Base-by-base conservation (phyloP, 2,113 vertebrate species). In the Esox niger region DNA sequence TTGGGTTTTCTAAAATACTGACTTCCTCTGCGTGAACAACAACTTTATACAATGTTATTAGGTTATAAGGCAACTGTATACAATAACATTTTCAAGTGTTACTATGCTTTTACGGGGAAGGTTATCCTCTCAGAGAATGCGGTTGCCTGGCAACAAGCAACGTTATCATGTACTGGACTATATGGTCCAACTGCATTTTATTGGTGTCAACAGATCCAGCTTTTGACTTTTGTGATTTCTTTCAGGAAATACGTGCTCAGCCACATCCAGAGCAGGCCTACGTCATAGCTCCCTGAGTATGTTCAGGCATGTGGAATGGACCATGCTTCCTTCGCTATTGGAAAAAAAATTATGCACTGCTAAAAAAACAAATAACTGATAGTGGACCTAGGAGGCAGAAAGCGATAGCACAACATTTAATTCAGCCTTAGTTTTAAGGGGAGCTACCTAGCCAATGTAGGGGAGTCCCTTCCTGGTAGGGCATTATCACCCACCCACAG, bases 61-160 rank as follows among this genome's bases (percentile, higher is more conserved):
- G 47, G 17, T n/a, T 52, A n/a, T 10, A n/a, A n/a, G n/a, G n/a
- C n/a, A 4, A 46, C 7, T 20, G 47, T 52, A 52, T 52, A 46
- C 43, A 15, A 8, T 4, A 49, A 5, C 35, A n/a, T n/a, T n/a
- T n/a, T n/a, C n/a, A n/a, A 6, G 11, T 38, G 5, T 38, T 38
- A 6, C 5, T 11, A 38, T 38, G 2, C 21, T 17, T 20, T 49
- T 49, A 49, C 20, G 7, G 33, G 30, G 35, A 35, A 31, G 10
- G 67, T 68, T 31, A 60, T 32, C 49, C 31, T 67, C 52, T 69
- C 60, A 4, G 65, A 62, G 58, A 31, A 55, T 72, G 72, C 82
- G 87, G 84, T 88, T 82, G 81, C 88, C 75, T 79, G 82, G 88
- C 87, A 88, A 88, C 87, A 55, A 33, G 56, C 25, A 23, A 25